Evolutionary conservation across 2,797 vertebrate species (phyloP), one percentile per base, ranked within the genome.

Genomic region (Smutsia temminckii): DNA sequence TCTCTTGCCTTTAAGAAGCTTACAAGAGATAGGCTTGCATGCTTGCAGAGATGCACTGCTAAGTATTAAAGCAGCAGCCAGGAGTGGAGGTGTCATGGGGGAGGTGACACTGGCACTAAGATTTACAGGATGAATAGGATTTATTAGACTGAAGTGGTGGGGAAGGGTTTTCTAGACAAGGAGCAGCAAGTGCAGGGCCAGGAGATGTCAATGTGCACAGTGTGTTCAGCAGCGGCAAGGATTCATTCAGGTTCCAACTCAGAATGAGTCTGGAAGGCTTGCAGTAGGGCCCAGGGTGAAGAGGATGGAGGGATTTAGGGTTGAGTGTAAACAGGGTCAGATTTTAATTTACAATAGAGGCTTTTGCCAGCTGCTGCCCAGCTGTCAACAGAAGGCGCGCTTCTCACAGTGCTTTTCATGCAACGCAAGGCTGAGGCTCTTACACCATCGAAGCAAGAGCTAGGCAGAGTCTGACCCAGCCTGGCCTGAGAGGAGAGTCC

Each of bases 131-230:
- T n/a, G 57, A 90, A 71, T 2, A 42, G 68, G 37, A 42, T 55
- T 59, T 34, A 27, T 53, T n/a, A 64, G 42, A 34, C 75, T 40
- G 57, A 53, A 10, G 40, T 27, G 63, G 34, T 34, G 42, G 40
- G 27, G 17, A 37, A 57, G 42, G 40, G 23, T 37, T 95, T 80
- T 55, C 64, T 77, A 61, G 69, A 63, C 14, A 14, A 63, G 80
- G n/a, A 74, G 32, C 21, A 12, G 83, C 66, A 16, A 14, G 53
- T 27, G 85, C 34, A 68, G 53, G 64, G 49, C 29, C 17, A 63
- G 32, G 32, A 23, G 55, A 9, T 13, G 27, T 18, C 18, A 53
- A 3, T 16, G 14, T 40, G 46, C 34, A 0, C 0, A 0, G 37
- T 1, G 16, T 6, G 20, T 17, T 18, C 13, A 8, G 37, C 20